Evolutionary conservation across 2,113 vertebrate species (phyloP).

Genomic region (Meriones unguiculatus): DNA sequence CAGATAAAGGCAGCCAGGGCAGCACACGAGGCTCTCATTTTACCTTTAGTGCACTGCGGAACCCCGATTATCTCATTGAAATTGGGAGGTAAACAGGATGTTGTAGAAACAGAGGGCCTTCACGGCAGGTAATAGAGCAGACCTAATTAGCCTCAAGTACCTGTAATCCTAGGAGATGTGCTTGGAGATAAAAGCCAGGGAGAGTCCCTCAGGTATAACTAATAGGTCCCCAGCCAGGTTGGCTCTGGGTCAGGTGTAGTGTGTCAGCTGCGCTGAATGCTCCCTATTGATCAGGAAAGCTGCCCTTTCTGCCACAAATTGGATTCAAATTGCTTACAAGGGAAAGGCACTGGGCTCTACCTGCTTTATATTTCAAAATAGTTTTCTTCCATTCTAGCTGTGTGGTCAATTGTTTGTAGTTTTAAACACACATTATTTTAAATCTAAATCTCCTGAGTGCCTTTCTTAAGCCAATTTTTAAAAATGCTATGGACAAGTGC

Average conservation of each 20-base stretch:
- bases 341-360: slow-evolving; percentile 86
- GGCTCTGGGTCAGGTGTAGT: slow-evolving; percentile 91
- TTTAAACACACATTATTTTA: slow-evolving; percentile 62
- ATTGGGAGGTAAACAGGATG: slow-evolving; percentile 83
- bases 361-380: slow-evolving; percentile 85
- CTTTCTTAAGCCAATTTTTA: not conserved
- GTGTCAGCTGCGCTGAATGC: slow-evolving; percentile 91
- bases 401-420: slow-evolving; percentile 43
- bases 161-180: slow-evolving; percentile 96
- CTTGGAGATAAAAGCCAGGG: slow-evolving; percentile 90
- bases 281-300: slow-evolving; percentile 91
- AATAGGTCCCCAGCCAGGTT: slow-evolving; percentile 89
- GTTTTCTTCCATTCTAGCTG: slow-evolving; percentile 68
- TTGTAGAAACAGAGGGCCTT: slow-evolving; percentile 86
- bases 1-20: slow-evolving; percentile 56
- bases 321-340: slow-evolving; percentile 87
- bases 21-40: slow-evolving; percentile 85
- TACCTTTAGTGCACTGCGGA: slow-evolving; percentile 83
- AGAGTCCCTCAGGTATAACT: slow-evolving; percentile 92
- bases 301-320: slow-evolving; percentile 88
- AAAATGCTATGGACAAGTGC: not conserved
- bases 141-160: slow-evolving; percentile 97
- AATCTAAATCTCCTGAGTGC: not conserved
- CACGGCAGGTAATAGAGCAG: slow-evolving; percentile 94
- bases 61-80: slow-evolving; percentile 87